These are phyloP conservation scores for Hesperia comma DNA, from an alignment of 2,888 invertebrate genomes.

Conservation along the genomic window DNA sequence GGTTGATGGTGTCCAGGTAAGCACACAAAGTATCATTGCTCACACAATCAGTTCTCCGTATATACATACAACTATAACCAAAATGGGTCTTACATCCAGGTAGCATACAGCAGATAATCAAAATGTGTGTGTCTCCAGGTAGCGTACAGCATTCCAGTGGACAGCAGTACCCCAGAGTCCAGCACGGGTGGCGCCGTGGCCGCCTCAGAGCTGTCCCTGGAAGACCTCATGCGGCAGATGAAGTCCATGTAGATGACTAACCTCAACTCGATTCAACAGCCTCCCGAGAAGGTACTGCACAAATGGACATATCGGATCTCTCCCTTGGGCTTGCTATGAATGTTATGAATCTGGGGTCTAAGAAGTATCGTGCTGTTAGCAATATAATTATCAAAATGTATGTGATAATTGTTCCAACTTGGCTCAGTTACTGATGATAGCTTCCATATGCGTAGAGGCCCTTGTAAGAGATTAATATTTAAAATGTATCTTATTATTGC, in stretches of 20 bases:
- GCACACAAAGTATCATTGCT: not conserved
- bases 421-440: too few relatives aligned
- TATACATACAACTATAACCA: too few relatives aligned
- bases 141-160: conserved; percentile 88
- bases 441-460: too few relatives aligned
- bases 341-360: too few relatives aligned
- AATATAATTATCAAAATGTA: too few relatives aligned
- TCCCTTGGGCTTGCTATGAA: not conserved
- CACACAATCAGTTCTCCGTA: too few relatives aligned
- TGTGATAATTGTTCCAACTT: too few relatives aligned
- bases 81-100: too few relatives aligned
- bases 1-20: conserved; percentile 76
- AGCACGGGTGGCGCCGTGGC: conserved; percentile 75
- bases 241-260: conserved; percentile 88
- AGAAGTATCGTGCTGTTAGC: too few relatives aligned
- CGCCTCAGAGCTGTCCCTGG: conserved; percentile 87
- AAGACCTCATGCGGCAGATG: conserved; percentile 97
- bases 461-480: too few relatives aligned
- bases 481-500: not conserved
- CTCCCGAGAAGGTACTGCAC: not conserved
- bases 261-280: not conserved
- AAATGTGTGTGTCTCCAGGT: conserved; percentile 68
- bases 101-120: too few relatives aligned
- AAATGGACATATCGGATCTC: not conserved
- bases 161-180: conserved; percentile 69